Conservation (phyloP, 2,888 invertebrate species). For the Pinctada fucata region DNA sequence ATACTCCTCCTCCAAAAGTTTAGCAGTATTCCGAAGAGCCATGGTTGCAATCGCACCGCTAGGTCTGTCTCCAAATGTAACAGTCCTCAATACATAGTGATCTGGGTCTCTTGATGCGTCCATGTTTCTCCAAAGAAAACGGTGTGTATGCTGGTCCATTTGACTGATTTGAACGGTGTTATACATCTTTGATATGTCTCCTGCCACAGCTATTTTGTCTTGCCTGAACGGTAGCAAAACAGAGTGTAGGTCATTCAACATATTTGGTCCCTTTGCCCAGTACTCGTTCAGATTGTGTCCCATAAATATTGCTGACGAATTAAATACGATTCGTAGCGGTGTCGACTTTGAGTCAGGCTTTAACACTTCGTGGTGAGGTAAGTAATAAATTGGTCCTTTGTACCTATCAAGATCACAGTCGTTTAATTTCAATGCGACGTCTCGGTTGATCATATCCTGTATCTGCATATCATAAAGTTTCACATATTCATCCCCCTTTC, state of each 20-base stretch:
- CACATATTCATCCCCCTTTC: conserved; percentile 11
- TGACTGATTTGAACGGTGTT: conserved; percentile 10
- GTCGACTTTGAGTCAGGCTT: conserved; percentile 19
- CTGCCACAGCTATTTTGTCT: conserved; percentile 11
- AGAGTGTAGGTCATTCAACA: conserved; percentile 11
- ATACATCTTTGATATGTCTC: conserved; percentile 34
- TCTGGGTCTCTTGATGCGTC: conserved; percentile 16
- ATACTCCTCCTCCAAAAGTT: background rate
- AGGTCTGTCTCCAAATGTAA: conserved; percentile 21
- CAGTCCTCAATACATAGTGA: conserved; percentile 25
- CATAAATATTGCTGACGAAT: conserved; percentile 28
- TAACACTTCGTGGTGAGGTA: conserved; percentile 29
- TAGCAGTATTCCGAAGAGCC: conserved; percentile 12
- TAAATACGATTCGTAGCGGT: conserved; percentile 24
- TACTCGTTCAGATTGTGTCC: conserved; percentile 23
- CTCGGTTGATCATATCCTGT: conserved; percentile 21
- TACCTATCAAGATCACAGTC: conserved; percentile 3
- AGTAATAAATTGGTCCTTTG: conserved; percentile 21
- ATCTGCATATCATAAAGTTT: conserved; percentile 21
- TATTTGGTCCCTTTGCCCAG: conserved; percentile 26
- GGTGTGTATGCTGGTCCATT: conserved; percentile 27
- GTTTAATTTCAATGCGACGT: conserved; percentile 17
- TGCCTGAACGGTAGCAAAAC: background rate
- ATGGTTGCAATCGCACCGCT: conserved; percentile 18
- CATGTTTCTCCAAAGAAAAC: conserved; percentile 8